Evolutionary conservation across 2,888 invertebrate species (phyloP), one percentile per base, ranked within the genome.

Genomic region (Mesorhabditis belari): DNA sequence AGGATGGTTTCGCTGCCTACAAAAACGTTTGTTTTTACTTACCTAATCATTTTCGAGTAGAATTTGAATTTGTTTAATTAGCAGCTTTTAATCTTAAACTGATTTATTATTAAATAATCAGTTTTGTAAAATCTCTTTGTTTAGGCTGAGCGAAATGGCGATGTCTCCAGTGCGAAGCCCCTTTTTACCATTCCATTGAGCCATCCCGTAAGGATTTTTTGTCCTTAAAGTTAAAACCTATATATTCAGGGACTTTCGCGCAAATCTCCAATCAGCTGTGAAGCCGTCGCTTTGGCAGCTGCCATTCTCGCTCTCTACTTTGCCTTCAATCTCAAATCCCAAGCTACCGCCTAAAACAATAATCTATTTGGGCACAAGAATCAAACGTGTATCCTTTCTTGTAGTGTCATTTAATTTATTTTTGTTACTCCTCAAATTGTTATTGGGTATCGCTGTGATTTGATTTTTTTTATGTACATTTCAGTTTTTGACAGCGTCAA

Each of bases 1-100:
- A 95, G 84, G 94, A 95, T 80, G 90, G 91, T 63, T 93, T 89
- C 84, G 88, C 90, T 1, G 87, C 88, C 5, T 86, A 92, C 59
- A 88, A 90, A 62, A 92, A 93, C 81, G 74, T 57, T 55, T 58
- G n/a, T n/a, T n/a, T n/a, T n/a, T n/a, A n/a, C n/a, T n/a, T n/a
- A n/a, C n/a, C n/a, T n/a, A n/a, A n/a, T 35, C 44, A 9, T 17
- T 9, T 17, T 17, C n/a, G 44, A 35, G 12, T n/a, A 35, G n/a
- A 35, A 35, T 35, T 35, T 35, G 12, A n/a, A 35, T n/a, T 35
- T 1, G 2, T 35, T 35, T n/a, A 35, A 35, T 35, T 35, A n/a
- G 12, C n/a, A 35, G 44, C 44, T 35, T 35, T 35, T 35, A 12
- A 1, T 35, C n/a, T 1, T 17, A 17, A 35, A n/a, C 44, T 35